Evolutionary conservation across 2,888 invertebrate genomes (phyloP).

Genomic region (Allophyes oxyacanthae): DNA sequence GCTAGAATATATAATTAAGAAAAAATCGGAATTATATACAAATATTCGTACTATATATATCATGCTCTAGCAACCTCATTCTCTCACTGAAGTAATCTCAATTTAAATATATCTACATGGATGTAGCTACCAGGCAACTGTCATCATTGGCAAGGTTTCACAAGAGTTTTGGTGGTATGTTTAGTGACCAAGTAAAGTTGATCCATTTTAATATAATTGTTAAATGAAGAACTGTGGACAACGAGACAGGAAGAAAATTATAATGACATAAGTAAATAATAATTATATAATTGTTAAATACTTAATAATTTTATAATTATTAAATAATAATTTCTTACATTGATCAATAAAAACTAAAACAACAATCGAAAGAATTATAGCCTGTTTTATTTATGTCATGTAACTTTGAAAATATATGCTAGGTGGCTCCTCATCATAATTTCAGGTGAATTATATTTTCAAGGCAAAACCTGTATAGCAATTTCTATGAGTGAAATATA

Average conservation of each 20-base stretch:
- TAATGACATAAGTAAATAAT: conserved; percentile 31
- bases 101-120: conserved; percentile 8
- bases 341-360: not conserved
- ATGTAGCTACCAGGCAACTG: not conserved
- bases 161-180: conserved; percentile 1
- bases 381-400: conserved; percentile 38
- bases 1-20: conserved; percentile 67
- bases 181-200: conserved; percentile 16
- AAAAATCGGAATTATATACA: conserved; percentile 32
- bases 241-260: conserved; percentile 12
- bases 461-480: conserved; percentile 32
- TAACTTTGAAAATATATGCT: conserved; percentile 11
- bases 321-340: not conserved
- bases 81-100: conserved; percentile 13
- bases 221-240: not conserved
- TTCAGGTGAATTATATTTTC: conserved; percentile 18
- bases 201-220: conserved; percentile 7
- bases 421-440: conserved; percentile 2
- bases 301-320: conserved; percentile 13
- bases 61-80: conserved; percentile 23
- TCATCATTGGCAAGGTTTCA: conserved; percentile 8
- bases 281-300: conserved; percentile 19
- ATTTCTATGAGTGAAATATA: conserved; percentile 52
- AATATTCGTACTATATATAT: conserved; percentile 23
- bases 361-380: not conserved